phyloP scores from a whole-genome alignment of 2,888 invertebrate species.

The Eumerus sabulonum region DNA sequence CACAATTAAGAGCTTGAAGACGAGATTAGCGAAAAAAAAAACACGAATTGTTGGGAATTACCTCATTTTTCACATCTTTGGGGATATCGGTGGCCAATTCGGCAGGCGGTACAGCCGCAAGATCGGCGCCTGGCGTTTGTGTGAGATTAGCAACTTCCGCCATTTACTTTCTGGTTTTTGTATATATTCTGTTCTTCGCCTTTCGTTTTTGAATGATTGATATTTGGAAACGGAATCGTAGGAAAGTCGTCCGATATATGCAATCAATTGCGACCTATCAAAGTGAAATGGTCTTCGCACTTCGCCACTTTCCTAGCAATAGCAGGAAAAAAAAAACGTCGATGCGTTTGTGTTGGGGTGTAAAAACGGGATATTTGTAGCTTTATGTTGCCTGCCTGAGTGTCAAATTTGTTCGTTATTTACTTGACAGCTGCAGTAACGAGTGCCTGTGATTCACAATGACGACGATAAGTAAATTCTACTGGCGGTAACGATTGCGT shows the following conservation, averaged over 20 bases:
- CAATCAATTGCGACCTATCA: constrained; percentile 59
- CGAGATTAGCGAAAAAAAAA: too few relatives aligned
- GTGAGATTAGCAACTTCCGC: constrained; percentile 77
- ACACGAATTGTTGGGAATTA: constrained; percentile 56
- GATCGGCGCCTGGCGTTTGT: constrained; percentile 67
- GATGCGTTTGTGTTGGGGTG: constrained; percentile 25
- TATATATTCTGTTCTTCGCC: constrained; percentile 7
- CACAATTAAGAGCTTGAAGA: constrained; percentile 9
- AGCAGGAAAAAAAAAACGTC: constrained; percentile 20
- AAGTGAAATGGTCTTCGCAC: constrained; percentile 61
- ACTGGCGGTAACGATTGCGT: too few relatives aligned
- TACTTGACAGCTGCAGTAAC: too few relatives aligned
- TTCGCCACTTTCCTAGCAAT: constrained; percentile 47
- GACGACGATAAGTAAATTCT: too few relatives aligned
- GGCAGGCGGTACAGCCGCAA: constrained; percentile 68
- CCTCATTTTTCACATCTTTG: constrained; percentile 69
- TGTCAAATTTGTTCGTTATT: constrained; percentile 28
- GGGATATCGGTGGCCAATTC: constrained; percentile 72
- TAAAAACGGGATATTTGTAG: constrained; percentile 54
- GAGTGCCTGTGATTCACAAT: too few relatives aligned
- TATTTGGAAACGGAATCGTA: background rate
- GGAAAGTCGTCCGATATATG: constrained; percentile 26
- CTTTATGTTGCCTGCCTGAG: constrained; percentile 23
- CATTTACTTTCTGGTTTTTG: constrained; percentile 71
- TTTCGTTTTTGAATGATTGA: background rate